Base-by-base conservation (phyloP, 2,888 invertebrate species). In the Halictus quadricinctus region DNA sequence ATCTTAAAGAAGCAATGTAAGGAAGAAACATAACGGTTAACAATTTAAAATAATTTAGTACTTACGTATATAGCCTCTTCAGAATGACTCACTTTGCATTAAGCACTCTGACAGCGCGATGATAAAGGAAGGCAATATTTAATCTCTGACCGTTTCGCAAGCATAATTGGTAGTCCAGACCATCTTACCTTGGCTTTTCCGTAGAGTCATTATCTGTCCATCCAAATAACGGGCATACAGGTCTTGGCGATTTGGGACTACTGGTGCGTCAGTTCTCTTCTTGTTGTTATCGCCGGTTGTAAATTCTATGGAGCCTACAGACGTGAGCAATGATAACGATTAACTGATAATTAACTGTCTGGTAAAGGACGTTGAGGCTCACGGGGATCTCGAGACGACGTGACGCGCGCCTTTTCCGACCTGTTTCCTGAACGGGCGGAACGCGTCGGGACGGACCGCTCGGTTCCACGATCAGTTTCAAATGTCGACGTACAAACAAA, bases 401-500 rank as follows among this genome's bases (percentile, higher is more conserved):
- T 15, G 54, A 18, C 25, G 74, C 81, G 81, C 79, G 79, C 76
- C 54, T 36, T 29, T 25, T 74, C 46, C 15, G 66, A 58, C 58
- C n/a, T 25, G 66, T 43, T 78, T 70, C 66, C 70, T 83, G 81
- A 43, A 46, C 25, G 18, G 12, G 13, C 10, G 87, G 85, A 87
- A 89, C 84, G 80, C 15, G 36, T 46, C 46, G 86, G 89, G 88
- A 66, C 46, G 89, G 84, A 90, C 89, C 89, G 88, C 87, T 88
- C 88, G 90, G 88, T 86, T 85, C 29, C 66, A 69, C 66, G 66
- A 69, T 73, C 82, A 84, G 86, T 87, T 91, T 91, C 88, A 90
- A 91, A 91, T 90, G 90, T 89, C 90, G 89, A 86, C 88, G 87
- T 85, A 87, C 91, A 91, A 92, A 91, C 91, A 91, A 91, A 91